Evolutionary conservation across 2,888 invertebrate genomes (phyloP).

Genomic region (Ophonus ardosiacus): DNA sequence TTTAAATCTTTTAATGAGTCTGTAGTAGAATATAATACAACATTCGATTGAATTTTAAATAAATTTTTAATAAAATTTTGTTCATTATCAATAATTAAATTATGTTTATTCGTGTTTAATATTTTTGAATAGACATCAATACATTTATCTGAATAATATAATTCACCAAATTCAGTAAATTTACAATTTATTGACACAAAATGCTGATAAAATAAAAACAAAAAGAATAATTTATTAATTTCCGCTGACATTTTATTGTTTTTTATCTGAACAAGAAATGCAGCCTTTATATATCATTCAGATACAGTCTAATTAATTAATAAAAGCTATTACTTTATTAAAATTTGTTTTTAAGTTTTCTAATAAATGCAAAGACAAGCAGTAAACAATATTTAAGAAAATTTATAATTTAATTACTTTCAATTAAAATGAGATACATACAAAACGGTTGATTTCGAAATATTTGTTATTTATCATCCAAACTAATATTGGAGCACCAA

Average conservation of each 20-base stretch:
- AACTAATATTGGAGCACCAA: too few species aligned
- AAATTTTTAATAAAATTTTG: conserved; percentile 2
- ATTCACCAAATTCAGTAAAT: not conserved
- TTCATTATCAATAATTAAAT: conserved; percentile 2
- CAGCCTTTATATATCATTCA: not conserved
- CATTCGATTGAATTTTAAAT: not conserved
- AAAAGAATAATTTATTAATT: not conserved
- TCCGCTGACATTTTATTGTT: not conserved
- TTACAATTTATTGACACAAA: not conserved
- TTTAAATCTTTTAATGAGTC: not conserved
- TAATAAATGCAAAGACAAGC: not conserved
- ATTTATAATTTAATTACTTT: too few species aligned
- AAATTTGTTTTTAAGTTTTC: not conserved
- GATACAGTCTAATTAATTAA: not conserved
- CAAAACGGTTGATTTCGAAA: too few species aligned
- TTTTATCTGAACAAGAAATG: not conserved
- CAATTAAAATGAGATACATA: too few species aligned
- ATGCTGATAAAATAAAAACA: not conserved
- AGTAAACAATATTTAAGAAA: not conserved
- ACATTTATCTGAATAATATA: not conserved
- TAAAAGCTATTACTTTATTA: conserved; percentile 12
- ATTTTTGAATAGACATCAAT: not conserved
- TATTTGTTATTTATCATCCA: too few species aligned
- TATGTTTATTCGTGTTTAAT: not conserved
- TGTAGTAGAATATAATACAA: not conserved